phyloP scores from a whole-genome alignment of 2,888 invertebrate species.

The Lycocerus yunnanus region DNA sequence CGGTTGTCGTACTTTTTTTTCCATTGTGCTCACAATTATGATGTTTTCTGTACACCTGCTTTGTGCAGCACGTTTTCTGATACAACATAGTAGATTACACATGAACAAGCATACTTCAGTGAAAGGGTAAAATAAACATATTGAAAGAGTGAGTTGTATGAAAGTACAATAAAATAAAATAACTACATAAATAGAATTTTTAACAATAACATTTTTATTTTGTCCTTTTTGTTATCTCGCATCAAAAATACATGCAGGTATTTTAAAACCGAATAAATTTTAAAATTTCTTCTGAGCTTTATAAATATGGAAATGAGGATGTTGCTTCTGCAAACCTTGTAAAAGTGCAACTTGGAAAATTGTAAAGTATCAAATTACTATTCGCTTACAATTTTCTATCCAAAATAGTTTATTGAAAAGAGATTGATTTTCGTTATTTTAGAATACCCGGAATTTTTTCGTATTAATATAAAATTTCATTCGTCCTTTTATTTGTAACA shows the following conservation, averaged over 20 bases:
- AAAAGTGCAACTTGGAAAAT: background rate
- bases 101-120: background rate
- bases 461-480: background rate
- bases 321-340: background rate
- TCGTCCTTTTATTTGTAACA: background rate
- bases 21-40: slow-evolving; percentile 12
- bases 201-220: background rate
- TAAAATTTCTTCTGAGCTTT: background rate
- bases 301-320: background rate
- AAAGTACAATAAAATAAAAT: background rate
- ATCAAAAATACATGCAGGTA: background rate
- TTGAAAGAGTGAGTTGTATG: background rate
- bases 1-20: background rate
- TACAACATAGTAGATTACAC: slow-evolving; percentile 10
- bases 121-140: background rate
- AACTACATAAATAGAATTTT: background rate
- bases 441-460: background rate
- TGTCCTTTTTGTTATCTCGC: background rate
- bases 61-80: slow-evolving; percentile 8
- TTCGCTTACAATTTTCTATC: background rate
- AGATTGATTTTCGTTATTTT: background rate
- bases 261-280: background rate
- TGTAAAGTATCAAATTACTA: background rate
- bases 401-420: background rate
- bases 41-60: slow-evolving; percentile 25